Evolutionary conservation across 2,888 invertebrate species (phyloP).

Genomic region (Drosophila flavopinicola): DNA sequence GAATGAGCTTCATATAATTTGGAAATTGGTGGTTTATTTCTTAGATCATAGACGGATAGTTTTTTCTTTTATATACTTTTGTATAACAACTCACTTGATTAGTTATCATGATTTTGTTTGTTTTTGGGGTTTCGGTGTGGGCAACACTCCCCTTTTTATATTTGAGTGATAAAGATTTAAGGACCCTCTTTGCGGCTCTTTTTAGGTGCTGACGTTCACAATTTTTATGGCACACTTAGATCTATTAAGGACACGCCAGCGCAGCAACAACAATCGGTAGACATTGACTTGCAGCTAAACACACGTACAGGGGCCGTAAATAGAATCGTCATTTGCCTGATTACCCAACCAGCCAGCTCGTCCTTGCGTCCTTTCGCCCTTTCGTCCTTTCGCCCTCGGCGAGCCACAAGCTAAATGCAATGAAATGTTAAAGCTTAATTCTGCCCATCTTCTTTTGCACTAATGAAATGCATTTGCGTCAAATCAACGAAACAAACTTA

Average conservation of each 20-base stretch:
- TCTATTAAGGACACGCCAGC: slow-evolving; percentile 30
- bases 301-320: slow-evolving; percentile 50
- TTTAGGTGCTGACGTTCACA: slow-evolving; percentile 17
- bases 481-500: slow-evolving; percentile 50
- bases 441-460: slow-evolving; percentile 27
- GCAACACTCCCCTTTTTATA: neutral
- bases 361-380: neutral
- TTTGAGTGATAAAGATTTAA: slow-evolving; percentile 38
- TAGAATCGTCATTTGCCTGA: slow-evolving; percentile 54
- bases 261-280: neutral
- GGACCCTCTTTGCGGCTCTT: slow-evolving; percentile 25
- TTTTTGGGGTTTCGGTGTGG: neutral
- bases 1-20: no score
- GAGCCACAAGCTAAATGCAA: slow-evolving; percentile 41
- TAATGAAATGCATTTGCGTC: slow-evolving; percentile 62
- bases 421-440: slow-evolving; percentile 63
- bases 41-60: neutral
- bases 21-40: no score
- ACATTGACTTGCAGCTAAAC: slow-evolving; percentile 10
- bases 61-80: neutral
- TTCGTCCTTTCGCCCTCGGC: neutral
- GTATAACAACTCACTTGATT: slow-evolving; percentile 3
- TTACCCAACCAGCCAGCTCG: slow-evolving; percentile 18
- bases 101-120: slow-evolving; percentile 13
- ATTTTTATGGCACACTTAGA: slow-evolving; percentile 42